Percentiles rank a stretch among this genome's conserved stretches.
Evolutionary conservation across 2,113 vertebrate genomes (phyloP).

Genomic region (Hystrix brachyura): DNA sequence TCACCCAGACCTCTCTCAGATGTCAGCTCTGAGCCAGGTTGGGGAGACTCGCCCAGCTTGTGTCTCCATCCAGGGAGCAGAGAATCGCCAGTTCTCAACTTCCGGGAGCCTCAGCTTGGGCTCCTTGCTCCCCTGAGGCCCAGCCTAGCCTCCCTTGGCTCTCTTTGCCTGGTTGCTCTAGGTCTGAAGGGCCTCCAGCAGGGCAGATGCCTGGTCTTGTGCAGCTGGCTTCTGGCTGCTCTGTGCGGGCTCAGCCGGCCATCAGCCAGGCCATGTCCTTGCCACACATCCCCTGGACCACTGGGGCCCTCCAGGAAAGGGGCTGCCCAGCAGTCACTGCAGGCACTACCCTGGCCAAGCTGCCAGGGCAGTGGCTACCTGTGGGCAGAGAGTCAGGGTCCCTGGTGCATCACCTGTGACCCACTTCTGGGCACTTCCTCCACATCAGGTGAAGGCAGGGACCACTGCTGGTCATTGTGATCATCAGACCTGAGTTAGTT

Average conservation of each 20-base stretch:
- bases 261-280: neutral
- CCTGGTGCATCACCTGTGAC: neutral
- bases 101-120: neutral
- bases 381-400: neutral
- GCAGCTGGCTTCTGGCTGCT: neutral
- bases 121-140: neutral
- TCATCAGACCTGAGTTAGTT: neutral
- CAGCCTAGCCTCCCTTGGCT: neutral
- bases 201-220: neutral
- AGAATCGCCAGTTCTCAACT: neutral
- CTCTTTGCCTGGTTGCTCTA: neutral
- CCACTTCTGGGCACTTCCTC: neutral
- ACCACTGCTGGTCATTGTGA: neutral
- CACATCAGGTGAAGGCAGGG: neutral
- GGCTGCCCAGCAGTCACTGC: neutral
- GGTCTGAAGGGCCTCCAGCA: neutral
- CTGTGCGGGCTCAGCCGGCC: neutral
- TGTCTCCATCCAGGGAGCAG: neutral
- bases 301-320: neutral
- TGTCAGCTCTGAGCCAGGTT: neutral
- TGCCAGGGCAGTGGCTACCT: neutral
- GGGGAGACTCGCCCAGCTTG: neutral
- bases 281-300: neutral
- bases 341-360: neutral
- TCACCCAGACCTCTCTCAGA: constrained; percentile 76